Evolutionary conservation across 2,888 invertebrate genomes (phyloP), one percentile per base, ranked within the genome.

Genomic region (Ypsolopha scabrella): DNA sequence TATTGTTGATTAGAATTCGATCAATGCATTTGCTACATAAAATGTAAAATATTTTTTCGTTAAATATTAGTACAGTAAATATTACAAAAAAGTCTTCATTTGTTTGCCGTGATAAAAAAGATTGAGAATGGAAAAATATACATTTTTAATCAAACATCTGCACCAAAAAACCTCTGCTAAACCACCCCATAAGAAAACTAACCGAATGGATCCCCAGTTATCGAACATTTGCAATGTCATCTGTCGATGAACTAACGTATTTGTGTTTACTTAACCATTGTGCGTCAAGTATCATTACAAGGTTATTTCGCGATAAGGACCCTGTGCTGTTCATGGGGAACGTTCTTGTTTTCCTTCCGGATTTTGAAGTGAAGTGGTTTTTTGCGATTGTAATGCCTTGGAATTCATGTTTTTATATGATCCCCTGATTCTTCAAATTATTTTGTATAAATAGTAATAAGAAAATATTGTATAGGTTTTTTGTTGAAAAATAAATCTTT

Each of bases 181-280:
- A 63, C 64, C 61, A 62, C 61, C 66, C 65, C 60, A 58, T 63
- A 67, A 62, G 24, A 60, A 70, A 72, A 72, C 63, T 65, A 55
- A 62, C 62, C 59, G 59, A 55, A 61, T 61, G 58, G 60, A 24
- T 24, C 24, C 24, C 24, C 24, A 24, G 24, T 24, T 24, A 11
- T 41, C 10, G 41, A 58, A 58, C 39, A 38, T 62, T 67, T 63
- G 57, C 60, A 58, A 65, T 74, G 77, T 76, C 75, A 76, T 72
- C 70, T 68, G 67, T 68, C 70, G 64, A 68, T 65, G 62, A 62
- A 63, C 53, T 41, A 53, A 47, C 41, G 33, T 38, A 39, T 50
- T 59, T 59, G 58, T 70, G 72, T 80, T 77, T 78, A 63, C 61
- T 71, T 70, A 70, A 68, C 65, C 62, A 66, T 71, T 70, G 67